Evolutionary conservation across 2,888 invertebrate genomes (phyloP).

Genomic region (Trissolcus brochymenae): DNA sequence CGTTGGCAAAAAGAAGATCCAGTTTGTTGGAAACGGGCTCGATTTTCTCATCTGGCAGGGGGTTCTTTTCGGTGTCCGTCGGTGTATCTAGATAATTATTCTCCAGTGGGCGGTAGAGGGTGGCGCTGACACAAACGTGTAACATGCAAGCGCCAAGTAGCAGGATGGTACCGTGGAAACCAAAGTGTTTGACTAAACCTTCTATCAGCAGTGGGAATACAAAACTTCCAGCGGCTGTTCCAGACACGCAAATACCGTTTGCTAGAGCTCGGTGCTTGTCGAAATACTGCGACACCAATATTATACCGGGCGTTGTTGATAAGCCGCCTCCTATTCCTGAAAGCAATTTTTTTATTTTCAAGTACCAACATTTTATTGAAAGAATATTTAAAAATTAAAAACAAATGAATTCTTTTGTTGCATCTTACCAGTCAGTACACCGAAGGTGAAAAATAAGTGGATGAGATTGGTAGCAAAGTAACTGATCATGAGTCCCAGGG

Average conservation of each 20-base stretch:
- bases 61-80: slow-evolving; percentile 41
- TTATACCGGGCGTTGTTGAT: slow-evolving; percentile 88
- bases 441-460: slow-evolving; percentile 84
- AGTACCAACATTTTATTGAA: too few relatives aligned
- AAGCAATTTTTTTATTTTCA: background rate
- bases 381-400: too few relatives aligned
- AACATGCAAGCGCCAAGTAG: slow-evolving; percentile 85
- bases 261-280: slow-evolving; percentile 87
- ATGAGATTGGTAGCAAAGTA: slow-evolving; percentile 84
- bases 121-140: slow-evolving; percentile 85
- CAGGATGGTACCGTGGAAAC: slow-evolving; percentile 84
- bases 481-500: slow-evolving; percentile 82
- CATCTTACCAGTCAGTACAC: slow-evolving; percentile 86
- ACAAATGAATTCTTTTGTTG: too few relatives aligned
- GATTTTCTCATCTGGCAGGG: slow-evolving; percentile 57
- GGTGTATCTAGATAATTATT: slow-evolving; percentile 66
- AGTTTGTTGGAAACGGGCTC: slow-evolving; percentile 68
- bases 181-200: slow-evolving; percentile 83
- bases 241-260: slow-evolving; percentile 88
- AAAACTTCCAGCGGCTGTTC: slow-evolving; percentile 88
- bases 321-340: slow-evolving; percentile 83
- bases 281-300: slow-evolving; percentile 88
- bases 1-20: slow-evolving; percentile 72
- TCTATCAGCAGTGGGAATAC: slow-evolving; percentile 86
- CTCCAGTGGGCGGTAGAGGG: slow-evolving; percentile 81